Base-by-base conservation (phyloP, 2,113 vertebrate genomes). In the Deroptyus accipitrinus region DNA sequence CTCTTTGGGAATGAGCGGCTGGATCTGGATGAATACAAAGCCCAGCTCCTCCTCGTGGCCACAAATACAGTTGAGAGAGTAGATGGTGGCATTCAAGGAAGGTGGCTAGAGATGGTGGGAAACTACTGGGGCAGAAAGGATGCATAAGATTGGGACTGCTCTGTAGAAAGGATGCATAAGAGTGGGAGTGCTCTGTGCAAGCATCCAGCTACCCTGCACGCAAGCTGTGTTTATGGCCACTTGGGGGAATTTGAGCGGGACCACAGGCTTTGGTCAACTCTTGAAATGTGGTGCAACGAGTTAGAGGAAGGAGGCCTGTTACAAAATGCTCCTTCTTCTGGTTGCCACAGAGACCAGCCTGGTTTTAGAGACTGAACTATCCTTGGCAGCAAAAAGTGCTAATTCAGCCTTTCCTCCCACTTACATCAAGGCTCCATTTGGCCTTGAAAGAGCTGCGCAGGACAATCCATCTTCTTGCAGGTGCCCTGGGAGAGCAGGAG, bases 291-390 rank as follows among this genome's bases (percentile, higher is more conserved):
- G 23, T 8, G 18, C 62, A 41, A 3, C 19, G 66, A 68, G 42
- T 77, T 81, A 92, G 68, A 92, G 93, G 93, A 95, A 91, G 93
- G 49, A 95, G 83, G 49, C 20, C 52, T 27, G 31, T 92, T 90
- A 70, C 55, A 86, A 88, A 93, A 83, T 25, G 27, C 46, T 86
- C 2, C 61, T 94, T 6, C 67, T 90, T 89, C 35, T 94, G 79
- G 69, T 94, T 95, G 39, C 95, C 79, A 72, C 76, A 93, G 88
- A 86, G 83, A 95, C 83, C 44, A 63, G 59, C 42, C 80, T 0
- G 0, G 51, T 79, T 88, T 83, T 27, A 18, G 93, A 79, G 44
- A 23, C 82, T 69, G 61, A 84, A 39, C 80, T 83, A 62, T 33
- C 77, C 88, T 84, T 68, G 24, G 86, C 76, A 95, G 69, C 73